Percentiles rank a stretch among this genome's conserved stretches.
phyloP scores from a whole-genome alignment of 2,888 invertebrate species.

The Pecten maximus region DNA sequence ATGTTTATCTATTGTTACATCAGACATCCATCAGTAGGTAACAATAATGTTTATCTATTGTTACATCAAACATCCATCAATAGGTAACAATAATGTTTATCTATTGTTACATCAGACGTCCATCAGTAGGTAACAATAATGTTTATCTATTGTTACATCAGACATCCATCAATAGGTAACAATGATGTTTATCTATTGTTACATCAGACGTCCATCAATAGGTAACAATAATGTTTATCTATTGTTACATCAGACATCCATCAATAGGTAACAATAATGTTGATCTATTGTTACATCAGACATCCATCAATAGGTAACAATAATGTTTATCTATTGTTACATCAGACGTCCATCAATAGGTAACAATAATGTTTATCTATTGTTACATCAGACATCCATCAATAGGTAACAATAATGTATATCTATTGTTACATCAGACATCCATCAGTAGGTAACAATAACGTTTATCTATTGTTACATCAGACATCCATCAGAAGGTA shows the following conservation, averaged over 20 bases:
- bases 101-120: not conserved
- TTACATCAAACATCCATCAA: not conserved
- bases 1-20: too few species aligned
- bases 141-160: not conserved
- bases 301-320: not conserved
- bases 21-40: not conserved
- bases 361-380: too few species aligned
- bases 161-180: not conserved
- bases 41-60: too few species aligned
- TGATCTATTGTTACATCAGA: not conserved
- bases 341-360: not conserved
- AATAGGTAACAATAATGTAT: not conserved
- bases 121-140: not conserved
- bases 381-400: not conserved
- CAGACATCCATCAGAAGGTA: too few species aligned
- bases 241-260: not conserved
- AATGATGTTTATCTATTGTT: too few species aligned
- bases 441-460: too few species aligned
- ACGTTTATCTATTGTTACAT: too few species aligned
- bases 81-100: too few species aligned
- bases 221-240: not conserved
- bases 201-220: not conserved
- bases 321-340: too few species aligned
- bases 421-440: not conserved
- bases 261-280: not conserved